Base-by-base conservation (phyloP, 2,888 invertebrate species). In the Chalcosyrphus nemorum region DNA sequence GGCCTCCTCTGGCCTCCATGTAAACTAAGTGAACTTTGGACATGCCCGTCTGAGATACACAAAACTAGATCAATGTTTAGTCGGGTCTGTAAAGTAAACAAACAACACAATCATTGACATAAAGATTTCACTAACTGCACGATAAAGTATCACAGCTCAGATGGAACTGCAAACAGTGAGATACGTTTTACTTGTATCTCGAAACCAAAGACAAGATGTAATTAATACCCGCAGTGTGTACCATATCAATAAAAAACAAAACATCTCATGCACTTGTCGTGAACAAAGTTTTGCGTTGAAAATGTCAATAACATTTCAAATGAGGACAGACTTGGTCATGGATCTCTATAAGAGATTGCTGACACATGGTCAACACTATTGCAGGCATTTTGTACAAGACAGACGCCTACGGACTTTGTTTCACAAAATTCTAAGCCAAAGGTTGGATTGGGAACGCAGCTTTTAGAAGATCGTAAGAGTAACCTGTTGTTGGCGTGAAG, bases 91-190 rank as follows among this genome's bases (percentile, higher is more conserved):
- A 27, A 47, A 52, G 35, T 24, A 70, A 54, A 70, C 21, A 43
- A n/a, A n/a, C n/a, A n/a, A n/a, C n/a, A 19, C 32, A 15, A 9
- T 56, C 41, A 21, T 70, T 63, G 70, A 56, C 70, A 63, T 41
- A 45, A 43, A 57, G 61, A 81, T 81, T 70, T 75, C 57, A 41
- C 63, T 75, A 43, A 32, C 54, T 41, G 32, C 15, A 38, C 61
- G 47, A 75, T 54, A 38, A 13, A 19, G 35, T 35, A 52, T 66
- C 35, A 41, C 7, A 54, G 17, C 9, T 50, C 7, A 17, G 24
- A 61, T 70, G 24, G 19, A 19, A 15, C 45, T 52, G 35, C 29
- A 38, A 35, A 47, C 9, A 9, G 19, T 50, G 27, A 59, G 50
- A 41, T 57, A 66, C 50, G n/a, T n/a, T n/a, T n/a, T n/a, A n/a